These are phyloP conservation scores for Nephrotoma appendiculata DNA, from an alignment of 2,888 invertebrate genomes.

Conservation along the genomic window DNA sequence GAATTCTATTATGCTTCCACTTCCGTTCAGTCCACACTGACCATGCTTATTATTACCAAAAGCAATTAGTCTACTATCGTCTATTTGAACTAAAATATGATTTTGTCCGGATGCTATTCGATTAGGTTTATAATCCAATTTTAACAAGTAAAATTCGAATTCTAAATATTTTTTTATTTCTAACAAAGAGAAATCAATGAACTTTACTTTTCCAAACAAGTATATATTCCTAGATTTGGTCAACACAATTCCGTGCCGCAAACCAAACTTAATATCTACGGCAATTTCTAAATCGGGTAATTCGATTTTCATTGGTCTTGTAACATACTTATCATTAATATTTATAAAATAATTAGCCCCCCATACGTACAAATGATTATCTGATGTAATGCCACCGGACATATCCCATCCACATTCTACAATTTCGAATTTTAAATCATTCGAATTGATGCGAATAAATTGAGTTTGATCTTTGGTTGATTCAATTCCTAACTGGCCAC, in stretches of 20 bases:
- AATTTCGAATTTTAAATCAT: conserved; percentile 40
- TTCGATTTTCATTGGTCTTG: conserved; percentile 23
- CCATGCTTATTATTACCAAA: conserved; percentile 80
- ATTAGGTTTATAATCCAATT: conserved; percentile 25
- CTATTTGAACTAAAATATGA: conserved; percentile 37
- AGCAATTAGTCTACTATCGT: conserved; percentile 41
- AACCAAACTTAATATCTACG: conserved; percentile 23
- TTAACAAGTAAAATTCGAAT: conserved; percentile 37
- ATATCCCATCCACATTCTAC: conserved; percentile 73
- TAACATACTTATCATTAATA: conserved; percentile 24
- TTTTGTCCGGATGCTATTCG: conserved; percentile 64
- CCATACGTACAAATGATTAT: conserved; percentile 61
- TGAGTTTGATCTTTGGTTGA: conserved; percentile 19
- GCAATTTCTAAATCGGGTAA: conserved; percentile 24
- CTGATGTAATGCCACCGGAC: conserved; percentile 56
- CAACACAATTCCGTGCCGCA: conserved; percentile 27
- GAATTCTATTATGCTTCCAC: conserved; percentile 32
- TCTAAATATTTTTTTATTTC: not conserved
- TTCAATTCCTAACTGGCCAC: conserved; percentile 49
- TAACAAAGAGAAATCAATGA: not conserved
- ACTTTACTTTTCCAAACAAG: conserved; percentile 21
- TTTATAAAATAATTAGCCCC: conserved; percentile 56
- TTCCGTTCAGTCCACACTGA: conserved; percentile 34
- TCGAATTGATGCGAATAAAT: conserved; percentile 20
- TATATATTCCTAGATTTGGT: conserved; percentile 25